Evolutionary conservation across 2,113 vertebrate genomes (phyloP).

Genomic region (Chinchilla lanigera): DNA sequence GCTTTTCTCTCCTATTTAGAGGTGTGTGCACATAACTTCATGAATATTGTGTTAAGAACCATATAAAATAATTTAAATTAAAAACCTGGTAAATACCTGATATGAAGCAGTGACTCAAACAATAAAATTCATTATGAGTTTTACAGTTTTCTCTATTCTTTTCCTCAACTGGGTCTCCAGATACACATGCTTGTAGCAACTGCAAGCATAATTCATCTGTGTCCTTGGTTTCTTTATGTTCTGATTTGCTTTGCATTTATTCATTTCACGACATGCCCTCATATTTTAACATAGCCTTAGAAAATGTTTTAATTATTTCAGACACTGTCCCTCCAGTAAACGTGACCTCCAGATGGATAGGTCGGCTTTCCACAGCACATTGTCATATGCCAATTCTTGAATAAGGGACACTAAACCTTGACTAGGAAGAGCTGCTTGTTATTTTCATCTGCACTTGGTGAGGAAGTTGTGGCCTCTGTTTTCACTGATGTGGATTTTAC

Average conservation of each 20-base stretch:
- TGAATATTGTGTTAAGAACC: not conserved
- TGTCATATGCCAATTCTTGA: not conserved
- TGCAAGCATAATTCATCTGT: not conserved
- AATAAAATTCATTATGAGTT: not conserved
- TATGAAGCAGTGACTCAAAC: not conserved
- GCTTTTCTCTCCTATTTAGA: not conserved
- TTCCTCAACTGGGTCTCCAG: not conserved
- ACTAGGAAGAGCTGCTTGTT: conserved; percentile 32
- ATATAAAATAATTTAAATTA: not conserved
- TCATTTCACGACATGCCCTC: not conserved
- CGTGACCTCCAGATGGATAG: not conserved
- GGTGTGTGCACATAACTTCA: not conserved
- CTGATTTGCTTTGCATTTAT: not conserved
- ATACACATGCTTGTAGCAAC: not conserved
- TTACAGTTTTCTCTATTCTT: not conserved
- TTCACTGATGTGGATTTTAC: conserved; percentile 73
- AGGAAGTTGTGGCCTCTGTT: conserved; percentile 73
- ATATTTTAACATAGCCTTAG: not conserved
- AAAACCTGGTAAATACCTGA: not conserved
- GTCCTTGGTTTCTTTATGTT: not conserved
- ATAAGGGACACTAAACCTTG: not conserved
- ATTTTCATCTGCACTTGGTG: conserved; percentile 62
- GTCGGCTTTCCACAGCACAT: not conserved
- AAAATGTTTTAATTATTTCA: not conserved
- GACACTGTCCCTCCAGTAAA: not conserved